Evolutionary conservation across 1,140 invertebrate genomes (phyloP).

Genomic region (Euura lappo): DNA sequence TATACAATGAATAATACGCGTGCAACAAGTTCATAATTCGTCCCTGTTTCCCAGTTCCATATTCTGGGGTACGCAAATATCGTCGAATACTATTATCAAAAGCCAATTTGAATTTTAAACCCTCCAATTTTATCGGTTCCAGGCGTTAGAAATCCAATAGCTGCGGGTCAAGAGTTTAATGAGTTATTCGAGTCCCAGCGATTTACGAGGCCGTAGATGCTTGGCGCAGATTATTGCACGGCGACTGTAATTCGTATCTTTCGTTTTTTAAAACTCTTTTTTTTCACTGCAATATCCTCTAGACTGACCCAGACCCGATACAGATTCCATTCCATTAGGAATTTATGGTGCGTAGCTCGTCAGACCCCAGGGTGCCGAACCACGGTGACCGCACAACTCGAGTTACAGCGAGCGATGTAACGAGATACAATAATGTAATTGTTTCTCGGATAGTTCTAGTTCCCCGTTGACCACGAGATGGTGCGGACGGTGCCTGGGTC

Average conservation of each 20-base stretch:
- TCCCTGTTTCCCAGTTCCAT: neutral
- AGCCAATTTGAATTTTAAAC: neutral
- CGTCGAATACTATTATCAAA: too few relatives aligned
- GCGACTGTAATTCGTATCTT: neutral
- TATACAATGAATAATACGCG: neutral
- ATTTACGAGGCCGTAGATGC: neutral
- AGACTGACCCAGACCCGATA: neutral
- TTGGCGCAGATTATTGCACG: neutral
- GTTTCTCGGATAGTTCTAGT: neutral
- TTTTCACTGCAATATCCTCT: neutral
- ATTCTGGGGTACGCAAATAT: too few relatives aligned
- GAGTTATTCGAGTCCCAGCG: neutral
- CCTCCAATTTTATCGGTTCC: neutral
- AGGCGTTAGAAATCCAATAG: slow-evolving; percentile 2
- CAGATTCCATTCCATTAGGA: neutral
- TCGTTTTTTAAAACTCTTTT: neutral
- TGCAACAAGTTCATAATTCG: neutral
- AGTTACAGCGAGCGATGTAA: too few relatives aligned
- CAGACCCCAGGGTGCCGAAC: neutral
- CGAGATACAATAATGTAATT: neutral
- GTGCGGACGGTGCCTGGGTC: too few relatives aligned
- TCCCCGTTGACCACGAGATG: neutral
- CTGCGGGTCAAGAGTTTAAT: neutral
- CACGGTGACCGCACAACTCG: neutral
- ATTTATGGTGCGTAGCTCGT: neutral